phyloP scores from a whole-genome alignment of 2,113 vertebrate species.

The Cynopterus brachyotis region DNA sequence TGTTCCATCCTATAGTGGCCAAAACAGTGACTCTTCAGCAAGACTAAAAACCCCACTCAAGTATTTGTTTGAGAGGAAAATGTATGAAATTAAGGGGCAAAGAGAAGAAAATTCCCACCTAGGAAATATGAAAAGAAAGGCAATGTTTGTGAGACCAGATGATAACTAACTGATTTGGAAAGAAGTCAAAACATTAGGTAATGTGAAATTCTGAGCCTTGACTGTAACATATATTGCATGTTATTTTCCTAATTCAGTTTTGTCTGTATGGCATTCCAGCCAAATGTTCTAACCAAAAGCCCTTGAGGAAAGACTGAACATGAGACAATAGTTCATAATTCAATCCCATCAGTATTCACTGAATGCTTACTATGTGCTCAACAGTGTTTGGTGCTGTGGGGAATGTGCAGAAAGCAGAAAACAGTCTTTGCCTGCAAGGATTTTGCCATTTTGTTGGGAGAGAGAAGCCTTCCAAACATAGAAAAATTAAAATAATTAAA shows the following conservation, averaged over 20 bases:
- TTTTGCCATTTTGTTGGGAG: not conserved
- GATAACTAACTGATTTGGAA: conserved; percentile 63
- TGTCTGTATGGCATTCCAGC: conserved; percentile 54
- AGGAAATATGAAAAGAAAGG: conserved; percentile 21
- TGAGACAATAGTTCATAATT: conserved; percentile 76
- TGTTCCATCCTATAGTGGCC: conserved; percentile 17
- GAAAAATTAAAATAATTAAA: not conserved
- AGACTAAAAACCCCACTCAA: conserved; percentile 33
- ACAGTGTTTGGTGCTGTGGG: not conserved
- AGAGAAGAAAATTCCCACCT: conserved; percentile 11
- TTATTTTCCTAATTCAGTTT: conserved; percentile 67
- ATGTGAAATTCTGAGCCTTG: conserved; percentile 59
- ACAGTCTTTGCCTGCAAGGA: not conserved
- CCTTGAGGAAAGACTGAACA: conserved; percentile 69
- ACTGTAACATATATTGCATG: conserved; percentile 63
- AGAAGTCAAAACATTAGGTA: conserved; percentile 69
- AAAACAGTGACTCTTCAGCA: conserved; percentile 31
- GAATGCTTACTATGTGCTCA: conserved; percentile 51
- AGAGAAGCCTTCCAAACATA: not conserved
- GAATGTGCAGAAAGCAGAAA: conserved; percentile 51
- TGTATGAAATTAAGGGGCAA: not conserved
- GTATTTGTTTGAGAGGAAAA: not conserved
- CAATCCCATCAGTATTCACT: conserved; percentile 61
- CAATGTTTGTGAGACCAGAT: conserved; percentile 54
- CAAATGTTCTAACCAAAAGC: conserved; percentile 77